Percentiles rank a stretch among this genome's conserved stretches.
Evolutionary conservation across 1,140 invertebrate genomes (phyloP).

Genomic region (Uloborus diversus): DNA sequence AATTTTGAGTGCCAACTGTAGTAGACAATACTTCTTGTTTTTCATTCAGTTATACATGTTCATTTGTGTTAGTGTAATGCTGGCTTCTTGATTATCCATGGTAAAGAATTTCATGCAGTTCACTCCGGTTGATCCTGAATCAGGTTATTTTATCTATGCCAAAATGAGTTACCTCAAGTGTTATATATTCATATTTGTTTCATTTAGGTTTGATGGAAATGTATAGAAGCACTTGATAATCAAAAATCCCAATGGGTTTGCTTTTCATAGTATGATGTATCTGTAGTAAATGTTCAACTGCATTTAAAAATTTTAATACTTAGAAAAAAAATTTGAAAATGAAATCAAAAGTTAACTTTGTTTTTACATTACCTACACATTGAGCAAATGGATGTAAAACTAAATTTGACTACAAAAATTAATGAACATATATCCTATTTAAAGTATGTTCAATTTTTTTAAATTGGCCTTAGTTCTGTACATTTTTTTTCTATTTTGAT

Average conservation of each 20-base stretch:
- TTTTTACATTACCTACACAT: too few species aligned
- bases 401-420: too few species aligned
- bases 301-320: too few species aligned
- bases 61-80: conserved; percentile 29
- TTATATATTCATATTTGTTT: conserved; percentile 24
- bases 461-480: too few species aligned
- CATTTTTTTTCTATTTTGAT: too few species aligned
- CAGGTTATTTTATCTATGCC: conserved; percentile 44
- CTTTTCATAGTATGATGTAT: neutral
- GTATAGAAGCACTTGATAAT: conserved; percentile 24
- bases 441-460: too few species aligned
- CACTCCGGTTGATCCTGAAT: conserved; percentile 33
- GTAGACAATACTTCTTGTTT: conserved; percentile 45
- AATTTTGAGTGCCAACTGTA: conserved; percentile 53
- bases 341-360: too few species aligned
- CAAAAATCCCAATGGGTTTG: neutral
- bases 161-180: conserved; percentile 28
- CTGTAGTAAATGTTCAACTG: neutral
- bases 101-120: conserved; percentile 30
- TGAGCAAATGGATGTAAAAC: too few species aligned
- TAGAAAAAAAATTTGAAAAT: too few species aligned
- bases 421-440: too few species aligned
- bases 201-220: neutral
- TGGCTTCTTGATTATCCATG: conserved; percentile 40
- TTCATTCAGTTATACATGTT: conserved; percentile 36